A percentile compares a stretch with the other conserved stretches of the same genome.
Conservation (phyloP, 2,888 invertebrate species). For the Oligia latruncula region DNA sequence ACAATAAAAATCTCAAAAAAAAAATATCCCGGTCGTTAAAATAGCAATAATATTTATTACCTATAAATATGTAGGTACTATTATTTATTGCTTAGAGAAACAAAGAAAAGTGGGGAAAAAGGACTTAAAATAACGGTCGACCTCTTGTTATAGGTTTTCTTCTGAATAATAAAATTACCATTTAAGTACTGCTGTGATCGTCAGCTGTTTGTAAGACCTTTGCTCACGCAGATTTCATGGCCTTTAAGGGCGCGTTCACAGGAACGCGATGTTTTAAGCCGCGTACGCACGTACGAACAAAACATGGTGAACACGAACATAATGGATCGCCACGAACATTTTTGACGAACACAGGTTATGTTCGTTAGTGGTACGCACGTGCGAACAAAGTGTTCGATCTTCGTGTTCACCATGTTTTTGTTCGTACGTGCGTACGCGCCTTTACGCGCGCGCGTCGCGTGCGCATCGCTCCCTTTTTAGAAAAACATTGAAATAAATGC, state of each 20-base stretch:
- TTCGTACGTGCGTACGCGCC: too few species aligned
- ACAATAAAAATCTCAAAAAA: neutral
- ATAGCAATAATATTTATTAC: conserved; percentile 17
- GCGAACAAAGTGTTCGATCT: too few species aligned
- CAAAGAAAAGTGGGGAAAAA: conserved; percentile 20
- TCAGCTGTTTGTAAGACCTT: conserved; percentile 8
- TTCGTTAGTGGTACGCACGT: too few species aligned
- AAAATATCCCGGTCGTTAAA: neutral
- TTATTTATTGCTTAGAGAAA: conserved; percentile 18
- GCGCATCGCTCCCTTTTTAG: too few species aligned
- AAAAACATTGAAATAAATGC: too few species aligned
- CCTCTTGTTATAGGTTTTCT: conserved; percentile 12
- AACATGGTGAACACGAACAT: too few species aligned
- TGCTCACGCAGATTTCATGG: neutral
- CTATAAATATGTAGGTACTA: conserved; percentile 4
- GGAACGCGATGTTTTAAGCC: too few species aligned
- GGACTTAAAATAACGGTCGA: neutral
- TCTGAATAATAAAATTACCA: conserved; percentile 26
- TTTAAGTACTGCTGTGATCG: neutral
- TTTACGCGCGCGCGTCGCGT: too few species aligned
- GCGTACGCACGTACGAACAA: too few species aligned
- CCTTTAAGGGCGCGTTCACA: neutral
- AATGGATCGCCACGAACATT: too few species aligned
- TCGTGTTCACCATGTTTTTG: too few species aligned
- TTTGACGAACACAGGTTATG: too few species aligned